These are phyloP conservation scores for Aplysina aerophoba DNA, from an alignment of 37 sponge, comb jelly and placozoan genomes.

Conservation along the genomic window DNA sequence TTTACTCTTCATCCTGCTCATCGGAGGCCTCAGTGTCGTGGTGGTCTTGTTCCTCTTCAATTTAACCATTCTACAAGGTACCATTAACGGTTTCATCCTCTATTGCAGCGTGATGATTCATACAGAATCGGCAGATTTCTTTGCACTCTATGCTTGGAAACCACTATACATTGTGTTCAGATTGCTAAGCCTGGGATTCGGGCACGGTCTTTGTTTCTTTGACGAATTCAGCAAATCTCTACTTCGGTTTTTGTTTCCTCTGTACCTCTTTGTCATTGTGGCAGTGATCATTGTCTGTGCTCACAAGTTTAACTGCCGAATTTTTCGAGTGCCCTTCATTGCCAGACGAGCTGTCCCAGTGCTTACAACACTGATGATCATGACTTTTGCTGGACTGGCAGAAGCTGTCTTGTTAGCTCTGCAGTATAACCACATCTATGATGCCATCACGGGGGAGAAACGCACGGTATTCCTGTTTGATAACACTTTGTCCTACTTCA, in stretches of 20 bases:
- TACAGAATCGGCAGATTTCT: background rate
- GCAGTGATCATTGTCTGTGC: slow-evolving; percentile 1
- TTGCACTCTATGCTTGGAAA: background rate
- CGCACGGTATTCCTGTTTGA: background rate
- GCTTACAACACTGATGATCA: slow-evolving; percentile 29
- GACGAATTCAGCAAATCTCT: background rate
- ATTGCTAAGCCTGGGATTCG: background rate
- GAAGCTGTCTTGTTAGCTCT: background rate
- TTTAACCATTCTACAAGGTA: background rate
- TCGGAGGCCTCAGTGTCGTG: background rate
- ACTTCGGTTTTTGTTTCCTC: background rate
- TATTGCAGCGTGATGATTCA: background rate
- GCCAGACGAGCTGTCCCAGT: slow-evolving; percentile 13
- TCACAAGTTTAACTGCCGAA: background rate
- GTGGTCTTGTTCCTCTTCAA: background rate
- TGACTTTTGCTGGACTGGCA: slow-evolving; percentile 21
- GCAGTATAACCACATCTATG: background rate
- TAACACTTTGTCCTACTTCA: background rate
- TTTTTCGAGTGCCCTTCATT: background rate
- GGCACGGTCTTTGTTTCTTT: background rate
- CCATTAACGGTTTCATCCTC: background rate
- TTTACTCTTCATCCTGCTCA: background rate
- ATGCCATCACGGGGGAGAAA: background rate
- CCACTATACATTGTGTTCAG: background rate
- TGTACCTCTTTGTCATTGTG: slow-evolving; percentile 48